Evolutionary conservation across 2,113 vertebrate species (phyloP).

Genomic region (Polypterus senegalus): DNA sequence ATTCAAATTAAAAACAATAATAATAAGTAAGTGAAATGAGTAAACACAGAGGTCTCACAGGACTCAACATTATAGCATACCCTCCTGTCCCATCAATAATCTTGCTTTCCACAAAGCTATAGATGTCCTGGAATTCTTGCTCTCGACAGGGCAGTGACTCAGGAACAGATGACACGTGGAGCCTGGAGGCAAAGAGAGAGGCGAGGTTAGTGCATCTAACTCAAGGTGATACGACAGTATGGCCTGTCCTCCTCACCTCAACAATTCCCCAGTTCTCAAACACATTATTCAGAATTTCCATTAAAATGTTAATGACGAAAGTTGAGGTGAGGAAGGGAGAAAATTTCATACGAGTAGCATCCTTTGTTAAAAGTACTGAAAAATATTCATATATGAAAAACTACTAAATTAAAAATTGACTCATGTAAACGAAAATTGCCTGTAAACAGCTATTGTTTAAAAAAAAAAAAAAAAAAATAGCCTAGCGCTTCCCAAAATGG

Average conservation of each 20-base stretch:
- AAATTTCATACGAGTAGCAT: too few relatives aligned
- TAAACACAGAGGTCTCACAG: background rate
- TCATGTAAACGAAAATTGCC: too few relatives aligned
- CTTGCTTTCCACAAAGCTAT: constrained; percentile 92
- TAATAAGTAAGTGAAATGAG: background rate
- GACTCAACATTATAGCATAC: constrained; percentile 44
- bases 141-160: constrained; percentile 89
- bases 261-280: background rate
- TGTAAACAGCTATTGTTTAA: too few relatives aligned
- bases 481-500: too few relatives aligned
- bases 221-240: background rate
- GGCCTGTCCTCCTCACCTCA: background rate
- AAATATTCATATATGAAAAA: too few relatives aligned
- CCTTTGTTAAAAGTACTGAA: too few relatives aligned
- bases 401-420: too few relatives aligned
- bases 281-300: too few relatives aligned
- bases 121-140: constrained; percentile 90
- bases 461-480: too few relatives aligned
- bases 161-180: constrained; percentile 81
- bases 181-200: constrained; percentile 34
- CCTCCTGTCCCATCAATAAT: constrained; percentile 80
- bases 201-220: background rate
- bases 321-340: too few relatives aligned
- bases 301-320: too few relatives aligned
- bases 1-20: background rate